Evolutionary conservation across 2,797 vertebrate species (phyloP).

Genomic region (Acipenser transmontanus): DNA sequence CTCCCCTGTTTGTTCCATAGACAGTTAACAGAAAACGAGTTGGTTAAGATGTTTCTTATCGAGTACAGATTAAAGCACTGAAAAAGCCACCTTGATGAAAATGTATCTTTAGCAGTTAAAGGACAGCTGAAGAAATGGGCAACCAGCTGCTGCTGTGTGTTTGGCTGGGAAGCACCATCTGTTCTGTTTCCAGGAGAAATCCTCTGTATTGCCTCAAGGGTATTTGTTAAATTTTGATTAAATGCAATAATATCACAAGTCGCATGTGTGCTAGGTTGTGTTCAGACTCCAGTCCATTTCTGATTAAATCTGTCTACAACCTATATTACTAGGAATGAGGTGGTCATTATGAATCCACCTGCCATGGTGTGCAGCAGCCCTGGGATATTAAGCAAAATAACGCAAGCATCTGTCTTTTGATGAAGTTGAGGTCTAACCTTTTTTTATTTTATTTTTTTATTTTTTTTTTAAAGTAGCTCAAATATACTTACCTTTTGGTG

Average conservation of each 20-base stretch:
- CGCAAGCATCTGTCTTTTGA: constrained; percentile 8
- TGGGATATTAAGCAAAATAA: constrained; percentile 9
- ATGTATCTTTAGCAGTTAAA: too few relatives aligned
- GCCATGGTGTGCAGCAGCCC: neutral
- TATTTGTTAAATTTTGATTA: neutral
- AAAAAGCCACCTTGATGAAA: too few relatives aligned
- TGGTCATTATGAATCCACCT: constrained; percentile 12
- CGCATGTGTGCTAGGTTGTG: neutral
- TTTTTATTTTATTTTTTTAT: neutral
- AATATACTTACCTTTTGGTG: too few relatives aligned
- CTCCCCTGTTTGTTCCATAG: too few relatives aligned
- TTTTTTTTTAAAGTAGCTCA: too few relatives aligned
- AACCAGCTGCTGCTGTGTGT: too few relatives aligned
- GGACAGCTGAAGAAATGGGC: too few relatives aligned
- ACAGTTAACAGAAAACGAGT: too few relatives aligned
- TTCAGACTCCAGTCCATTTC: neutral
- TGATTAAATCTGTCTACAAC: constrained; percentile 6
- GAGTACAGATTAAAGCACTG: too few relatives aligned
- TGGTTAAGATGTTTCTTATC: too few relatives aligned
- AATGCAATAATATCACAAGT: neutral
- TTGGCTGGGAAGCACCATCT: too few relatives aligned
- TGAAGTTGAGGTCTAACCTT: neutral
- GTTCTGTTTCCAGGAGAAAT: too few relatives aligned
- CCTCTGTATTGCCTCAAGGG: neutral
- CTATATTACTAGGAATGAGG: constrained; percentile 7